Evolutionary conservation across 2,797 vertebrate species (phyloP).

Genomic region (Hafferia zeledoni): DNA sequence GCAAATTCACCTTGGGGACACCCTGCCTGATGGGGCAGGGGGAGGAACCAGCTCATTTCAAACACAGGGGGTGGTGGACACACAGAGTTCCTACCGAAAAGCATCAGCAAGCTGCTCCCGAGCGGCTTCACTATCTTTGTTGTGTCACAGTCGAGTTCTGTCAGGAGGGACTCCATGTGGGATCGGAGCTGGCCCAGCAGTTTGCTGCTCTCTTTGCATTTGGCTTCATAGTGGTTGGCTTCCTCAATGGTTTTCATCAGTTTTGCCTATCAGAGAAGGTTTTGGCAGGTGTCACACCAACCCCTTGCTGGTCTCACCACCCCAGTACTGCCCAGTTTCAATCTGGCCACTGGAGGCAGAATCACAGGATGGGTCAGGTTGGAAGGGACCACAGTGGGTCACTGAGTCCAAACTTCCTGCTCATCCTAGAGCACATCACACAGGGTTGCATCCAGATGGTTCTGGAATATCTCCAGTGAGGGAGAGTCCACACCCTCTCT

Average conservation of each 20-base stretch:
- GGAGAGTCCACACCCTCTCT: neutral
- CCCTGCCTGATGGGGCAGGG: rapidly evolving
- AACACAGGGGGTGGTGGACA: neutral
- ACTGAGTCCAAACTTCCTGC: neutral
- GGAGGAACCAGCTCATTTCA: rapidly evolving
- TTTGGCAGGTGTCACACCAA: neutral
- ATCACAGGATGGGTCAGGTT: neutral
- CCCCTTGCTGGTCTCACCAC: neutral
- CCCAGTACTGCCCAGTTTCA: neutral
- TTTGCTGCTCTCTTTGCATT: slow-evolving; percentile 4
- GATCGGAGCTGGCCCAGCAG: slow-evolving; percentile 47
- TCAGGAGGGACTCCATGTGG: neutral
- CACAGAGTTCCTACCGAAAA: slow-evolving; percentile 52
- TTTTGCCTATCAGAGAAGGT: slow-evolving; percentile 43
- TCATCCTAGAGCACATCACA: neutral
- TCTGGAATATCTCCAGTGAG: neutral
- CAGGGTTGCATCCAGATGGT: too few relatives aligned
- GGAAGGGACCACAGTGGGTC: neutral
- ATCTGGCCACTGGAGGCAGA: neutral
- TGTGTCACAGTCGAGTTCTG: neutral
- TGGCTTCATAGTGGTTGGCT: slow-evolving; percentile 3
- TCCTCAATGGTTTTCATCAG: slow-evolving; percentile 16
- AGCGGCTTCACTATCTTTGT: slow-evolving; percentile 26
- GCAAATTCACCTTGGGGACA: neutral
- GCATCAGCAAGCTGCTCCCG: slow-evolving; percentile 63